phyloP scores from a whole-genome alignment of 2,113 vertebrate species.

The Vimba vimba region DNA sequence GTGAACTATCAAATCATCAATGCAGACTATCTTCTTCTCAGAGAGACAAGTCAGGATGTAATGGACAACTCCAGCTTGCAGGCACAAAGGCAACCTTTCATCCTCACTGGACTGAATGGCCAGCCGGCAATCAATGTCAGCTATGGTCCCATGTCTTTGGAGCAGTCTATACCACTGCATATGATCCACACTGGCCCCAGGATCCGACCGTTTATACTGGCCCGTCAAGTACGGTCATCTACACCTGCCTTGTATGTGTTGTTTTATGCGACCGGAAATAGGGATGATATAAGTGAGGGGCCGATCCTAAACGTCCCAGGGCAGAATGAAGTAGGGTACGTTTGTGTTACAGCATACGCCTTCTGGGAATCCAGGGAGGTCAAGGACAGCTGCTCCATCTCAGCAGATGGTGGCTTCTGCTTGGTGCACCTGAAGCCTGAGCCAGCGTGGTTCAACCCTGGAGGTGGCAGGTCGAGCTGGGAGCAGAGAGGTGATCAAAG shows the following conservation, averaged over 20 bases:
- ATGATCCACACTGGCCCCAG: conserved; percentile 79
- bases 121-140: conserved; percentile 81
- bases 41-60: conserved; percentile 78
- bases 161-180: conserved; percentile 79
- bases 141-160: conserved; percentile 82
- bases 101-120: conserved; percentile 78
- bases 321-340: conserved; percentile 36
- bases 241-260: conserved; percentile 83
- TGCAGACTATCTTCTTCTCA: conserved; percentile 83
- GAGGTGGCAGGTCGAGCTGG: conserved; percentile 73
- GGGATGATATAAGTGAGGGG: conserved; percentile 58
- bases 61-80: conserved; percentile 84
- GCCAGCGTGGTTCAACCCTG: conserved; percentile 82
- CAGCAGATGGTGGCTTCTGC: conserved; percentile 81
- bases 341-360: conserved; percentile 85
- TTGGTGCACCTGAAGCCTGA: conserved; percentile 84
- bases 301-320: conserved; percentile 35
- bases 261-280: conserved; percentile 81
- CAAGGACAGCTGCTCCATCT: conserved; percentile 79
- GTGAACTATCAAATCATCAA: conserved; percentile 84
- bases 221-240: conserved; percentile 77
- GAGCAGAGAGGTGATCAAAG: conserved; percentile 72
- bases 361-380: conserved; percentile 86
- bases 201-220: conserved; percentile 80
- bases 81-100: conserved; percentile 81